A percentile compares a stretch with the other conserved stretches of the same genome.
These are phyloP conservation scores for Gallinago solitaria DNA, from an alignment of 2,797 vertebrate genomes.

Conservation along the genomic window DNA sequence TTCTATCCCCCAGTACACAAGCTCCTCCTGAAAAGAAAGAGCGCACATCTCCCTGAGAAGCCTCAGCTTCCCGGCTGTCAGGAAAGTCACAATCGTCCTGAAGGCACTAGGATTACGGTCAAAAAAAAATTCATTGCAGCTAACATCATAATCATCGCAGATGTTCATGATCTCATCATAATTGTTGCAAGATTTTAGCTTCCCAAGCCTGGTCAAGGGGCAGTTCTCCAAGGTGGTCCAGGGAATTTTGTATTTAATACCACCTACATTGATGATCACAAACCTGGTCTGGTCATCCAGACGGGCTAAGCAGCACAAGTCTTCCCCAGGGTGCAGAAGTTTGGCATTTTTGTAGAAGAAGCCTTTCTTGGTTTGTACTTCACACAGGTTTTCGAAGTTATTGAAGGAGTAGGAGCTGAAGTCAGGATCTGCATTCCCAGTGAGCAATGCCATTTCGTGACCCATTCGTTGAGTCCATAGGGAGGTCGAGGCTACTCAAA, in stretches of 20 bases:
- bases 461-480: slow-evolving; percentile 76
- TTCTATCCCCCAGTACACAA: slow-evolving; percentile 85
- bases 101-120: slow-evolving; percentile 95
- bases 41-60: slow-evolving; percentile 93
- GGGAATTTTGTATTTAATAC: slow-evolving; percentile 91
- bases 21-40: slow-evolving; percentile 90
- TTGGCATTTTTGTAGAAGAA: slow-evolving; percentile 89
- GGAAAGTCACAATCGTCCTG: slow-evolving; percentile 92
- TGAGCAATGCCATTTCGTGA: slow-evolving; percentile 89
- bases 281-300: slow-evolving; percentile 73
- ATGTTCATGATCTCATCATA: slow-evolving; percentile 92
- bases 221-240: slow-evolving; percentile 95
- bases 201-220: slow-evolving; percentile 91
- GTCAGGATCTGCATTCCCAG: slow-evolving; percentile 83
- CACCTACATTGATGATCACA: slow-evolving; percentile 94
- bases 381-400: slow-evolving; percentile 81
- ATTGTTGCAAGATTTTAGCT: slow-evolving; percentile 87
- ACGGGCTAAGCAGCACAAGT: slow-evolving; percentile 68
- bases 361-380: slow-evolving; percentile 86
- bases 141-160: slow-evolving; percentile 94
- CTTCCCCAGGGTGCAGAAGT: slow-evolving; percentile 77
- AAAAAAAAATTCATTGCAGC: slow-evolving; percentile 95
- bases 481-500: slow-evolving; percentile 20
- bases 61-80: slow-evolving; percentile 91
- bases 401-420: slow-evolving; percentile 81